phyloP scores from a whole-genome alignment of 1,140 invertebrate genomes.

The Drosophila equinoxialis region DNA sequence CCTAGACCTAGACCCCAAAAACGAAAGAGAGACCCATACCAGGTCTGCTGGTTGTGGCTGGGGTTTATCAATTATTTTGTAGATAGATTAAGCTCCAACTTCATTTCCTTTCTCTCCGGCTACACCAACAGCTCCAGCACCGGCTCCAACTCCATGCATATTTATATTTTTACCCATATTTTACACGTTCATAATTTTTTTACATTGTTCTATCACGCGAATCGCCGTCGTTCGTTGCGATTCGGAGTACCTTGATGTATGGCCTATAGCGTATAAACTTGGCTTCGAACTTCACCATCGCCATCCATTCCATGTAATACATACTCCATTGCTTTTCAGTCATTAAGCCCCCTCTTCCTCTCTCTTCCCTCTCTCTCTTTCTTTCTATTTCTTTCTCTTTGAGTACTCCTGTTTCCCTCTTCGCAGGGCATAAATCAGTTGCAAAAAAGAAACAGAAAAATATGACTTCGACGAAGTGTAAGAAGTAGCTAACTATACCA shows the following conservation, averaged over 20 bases:
- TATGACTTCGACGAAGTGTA: slow-evolving; percentile 11
- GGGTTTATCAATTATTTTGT: slow-evolving; percentile 69
- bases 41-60: background rate
- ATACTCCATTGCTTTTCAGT: slow-evolving; percentile 76
- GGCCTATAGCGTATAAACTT: slow-evolving; percentile 43
- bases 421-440: slow-evolving; percentile 69
- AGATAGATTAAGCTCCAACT: slow-evolving; percentile 45
- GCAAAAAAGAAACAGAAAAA: slow-evolving; percentile 39
- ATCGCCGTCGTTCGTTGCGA: slow-evolving; percentile 52
- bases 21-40: no score
- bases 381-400: no score
- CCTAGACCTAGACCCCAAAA: background rate
- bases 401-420: background rate
- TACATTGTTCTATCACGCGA: slow-evolving; percentile 79
- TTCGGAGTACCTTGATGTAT: slow-evolving; percentile 55
- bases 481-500: slow-evolving; percentile 38
- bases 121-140: slow-evolving; percentile 17
- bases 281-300: slow-evolving; percentile 37
- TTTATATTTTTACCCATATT: slow-evolving; percentile 70
- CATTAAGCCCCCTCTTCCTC: slow-evolving; percentile 50
- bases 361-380: background rate
- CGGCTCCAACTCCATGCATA: slow-evolving; percentile 52
- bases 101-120: slow-evolving; percentile 8
- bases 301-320: slow-evolving; percentile 54
- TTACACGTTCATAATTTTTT: slow-evolving; percentile 74